Percentiles rank a stretch among this genome's conserved stretches.
These are phyloP conservation scores for Proteles cristata DNA, from an alignment of 2,113 vertebrate genomes.

Conservation along the genomic window DNA sequence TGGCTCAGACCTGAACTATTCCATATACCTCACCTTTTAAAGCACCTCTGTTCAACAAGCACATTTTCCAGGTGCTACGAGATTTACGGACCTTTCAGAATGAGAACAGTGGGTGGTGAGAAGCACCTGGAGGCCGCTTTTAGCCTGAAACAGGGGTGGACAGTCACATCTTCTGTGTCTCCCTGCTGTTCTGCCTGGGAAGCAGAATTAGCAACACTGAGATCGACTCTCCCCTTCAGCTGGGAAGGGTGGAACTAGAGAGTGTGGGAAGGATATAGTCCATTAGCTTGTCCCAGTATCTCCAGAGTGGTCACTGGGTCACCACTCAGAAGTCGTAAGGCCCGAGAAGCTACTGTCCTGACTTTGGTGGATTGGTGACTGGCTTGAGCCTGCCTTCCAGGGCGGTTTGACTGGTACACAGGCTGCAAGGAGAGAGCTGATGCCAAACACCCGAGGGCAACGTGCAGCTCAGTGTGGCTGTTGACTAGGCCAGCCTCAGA, in stretches of 20 bases:
- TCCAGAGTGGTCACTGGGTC: not conserved
- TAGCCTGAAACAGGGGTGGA: not conserved
- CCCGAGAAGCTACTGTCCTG: not conserved
- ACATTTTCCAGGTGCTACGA: not conserved
- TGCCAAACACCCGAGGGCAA: rapidly evolving
- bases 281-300: not conserved
- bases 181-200: not conserved
- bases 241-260: not conserved
- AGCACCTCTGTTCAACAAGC: not conserved
- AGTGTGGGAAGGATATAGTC: not conserved
- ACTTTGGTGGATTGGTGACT: not conserved
- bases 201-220: not conserved
- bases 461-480: rapidly evolving
- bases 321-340: not conserved
- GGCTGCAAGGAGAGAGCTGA: not conserved
- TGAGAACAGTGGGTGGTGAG: not conserved
- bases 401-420: rapidly evolving
- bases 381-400: not conserved
- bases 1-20: not conserved
- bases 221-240: not conserved
- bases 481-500: not conserved
- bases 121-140: rapidly evolving
- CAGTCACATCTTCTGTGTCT: not conserved
- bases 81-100: not conserved
- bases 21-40: not conserved